Conservation (phyloP, 2,797 vertebrate species). For the Carapus acus region DNA sequence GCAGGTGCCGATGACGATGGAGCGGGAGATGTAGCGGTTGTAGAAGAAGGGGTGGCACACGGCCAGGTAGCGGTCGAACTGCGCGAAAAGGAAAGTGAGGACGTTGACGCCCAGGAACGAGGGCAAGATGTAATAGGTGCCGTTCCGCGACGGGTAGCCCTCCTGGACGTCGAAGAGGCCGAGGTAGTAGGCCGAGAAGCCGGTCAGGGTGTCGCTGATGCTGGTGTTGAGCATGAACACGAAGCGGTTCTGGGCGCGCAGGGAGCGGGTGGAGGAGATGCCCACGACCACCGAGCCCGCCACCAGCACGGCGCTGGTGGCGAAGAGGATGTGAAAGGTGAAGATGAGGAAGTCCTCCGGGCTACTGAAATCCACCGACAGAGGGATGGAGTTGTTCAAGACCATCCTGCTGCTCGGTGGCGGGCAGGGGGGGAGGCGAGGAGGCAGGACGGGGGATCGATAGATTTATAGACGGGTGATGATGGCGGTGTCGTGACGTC, state of each 20-base stretch:
- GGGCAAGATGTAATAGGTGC: constrained; percentile 72
- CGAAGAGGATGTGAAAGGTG: constrained; percentile 71
- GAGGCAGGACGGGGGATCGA: accelerated
- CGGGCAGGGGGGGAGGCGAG: too few relatives aligned
- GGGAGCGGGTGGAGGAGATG: constrained; percentile 59
- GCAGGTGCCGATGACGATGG: constrained; percentile 61
- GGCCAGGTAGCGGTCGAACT: constrained; percentile 76
- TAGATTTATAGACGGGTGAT: constrained; percentile 36
- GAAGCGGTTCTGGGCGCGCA: constrained; percentile 75
- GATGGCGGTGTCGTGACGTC: too few relatives aligned
- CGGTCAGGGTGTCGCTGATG: constrained; percentile 76
- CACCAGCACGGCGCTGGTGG: constrained; percentile 63
- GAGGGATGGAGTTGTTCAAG: constrained; percentile 56
- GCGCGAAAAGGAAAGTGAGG: constrained; percentile 75
- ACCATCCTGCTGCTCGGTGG: constrained; percentile 57
- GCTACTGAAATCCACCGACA: constrained; percentile 70
- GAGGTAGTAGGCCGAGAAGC: constrained; percentile 73
- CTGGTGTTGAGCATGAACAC: constrained; percentile 80
- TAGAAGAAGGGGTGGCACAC: constrained; percentile 77
- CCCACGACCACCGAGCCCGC: constrained; percentile 71
- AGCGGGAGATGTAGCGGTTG: constrained; percentile 60
- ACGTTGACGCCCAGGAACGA: constrained; percentile 77
- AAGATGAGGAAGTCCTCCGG: constrained; percentile 71
- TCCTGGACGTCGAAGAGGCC: constrained; percentile 78
- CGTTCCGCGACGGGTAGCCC: constrained; percentile 72